A percentile compares a stretch with the other conserved stretches of the same genome.
phyloP scores from a whole-genome alignment of 2,888 invertebrate species.

The Notocelia uddmanniana region DNA sequence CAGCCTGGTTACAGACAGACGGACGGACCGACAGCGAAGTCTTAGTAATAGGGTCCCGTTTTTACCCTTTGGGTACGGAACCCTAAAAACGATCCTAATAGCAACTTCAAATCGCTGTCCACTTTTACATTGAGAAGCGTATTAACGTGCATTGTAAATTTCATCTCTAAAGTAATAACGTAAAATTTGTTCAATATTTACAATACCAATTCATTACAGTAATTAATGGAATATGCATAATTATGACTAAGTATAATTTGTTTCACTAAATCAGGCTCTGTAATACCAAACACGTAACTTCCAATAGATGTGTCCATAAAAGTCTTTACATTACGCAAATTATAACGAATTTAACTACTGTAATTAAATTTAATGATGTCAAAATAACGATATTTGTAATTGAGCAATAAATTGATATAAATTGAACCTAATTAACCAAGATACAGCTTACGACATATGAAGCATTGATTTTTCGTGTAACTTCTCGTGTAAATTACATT shows the following conservation, averaged over 20 bases:
- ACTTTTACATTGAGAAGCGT: no score
- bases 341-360: neutral
- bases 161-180: neutral
- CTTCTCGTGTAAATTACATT: no score
- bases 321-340: neutral
- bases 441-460: no score
- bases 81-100: no score
- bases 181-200: neutral
- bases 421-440: no score
- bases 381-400: neutral
- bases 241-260: neutral
- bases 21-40: no score
- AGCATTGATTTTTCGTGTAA: no score
- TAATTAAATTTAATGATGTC: slow-evolving; percentile 12
- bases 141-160: neutral
- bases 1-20: no score
- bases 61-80: no score
- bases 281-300: neutral
- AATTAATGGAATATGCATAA: neutral
- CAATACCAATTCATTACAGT: neutral
- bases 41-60: no score
- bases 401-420: slow-evolving; percentile 1
- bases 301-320: neutral
- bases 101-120: no score
- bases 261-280: neutral